Conservation (phyloP, 2,797 vertebrate species). For the Pseudomugil tenellus region DNA sequence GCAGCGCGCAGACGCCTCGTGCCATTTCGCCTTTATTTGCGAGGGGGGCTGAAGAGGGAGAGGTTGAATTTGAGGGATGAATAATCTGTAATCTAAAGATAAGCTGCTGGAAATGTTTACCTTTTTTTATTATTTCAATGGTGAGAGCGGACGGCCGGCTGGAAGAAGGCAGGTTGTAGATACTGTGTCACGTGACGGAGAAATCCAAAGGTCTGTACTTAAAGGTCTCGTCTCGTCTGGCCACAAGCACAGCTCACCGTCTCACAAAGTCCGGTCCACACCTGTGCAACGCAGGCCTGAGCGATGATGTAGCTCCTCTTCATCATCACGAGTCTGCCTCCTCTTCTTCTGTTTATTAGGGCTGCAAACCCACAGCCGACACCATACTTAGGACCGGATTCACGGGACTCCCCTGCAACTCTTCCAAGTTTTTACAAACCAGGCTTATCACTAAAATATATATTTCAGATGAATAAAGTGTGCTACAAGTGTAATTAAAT, state of each 20-base stretch:
- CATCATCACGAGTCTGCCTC: conserved; percentile 33
- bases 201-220: conserved; percentile 73
- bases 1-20: conserved; percentile 33
- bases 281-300: conserved; percentile 30
- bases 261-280: conserved; percentile 48
- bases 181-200: conserved; percentile 70
- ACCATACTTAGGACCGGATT: not conserved
- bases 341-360: conserved; percentile 16
- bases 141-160: conserved; percentile 57
- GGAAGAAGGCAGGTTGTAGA: conserved; percentile 61
- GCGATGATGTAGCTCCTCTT: conserved; percentile 24
- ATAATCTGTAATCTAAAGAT: conserved; percentile 17
- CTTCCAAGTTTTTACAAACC: not conserved
- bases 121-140: conserved; percentile 47
- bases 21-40: conserved; percentile 21
- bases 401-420: not conserved
- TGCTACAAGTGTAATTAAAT: conserved; percentile 28
- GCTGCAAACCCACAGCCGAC: conserved; percentile 13
- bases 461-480: no score
- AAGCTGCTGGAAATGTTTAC: conserved; percentile 61
- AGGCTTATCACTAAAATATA: no score
- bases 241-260: conserved; percentile 56
- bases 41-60: not conserved
- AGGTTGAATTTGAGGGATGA: conserved; percentile 5
- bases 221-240: conserved; percentile 76